phyloP scores from a whole-genome alignment of 2,113 vertebrate genomes.

The Tychaedon coryphoeus region DNA sequence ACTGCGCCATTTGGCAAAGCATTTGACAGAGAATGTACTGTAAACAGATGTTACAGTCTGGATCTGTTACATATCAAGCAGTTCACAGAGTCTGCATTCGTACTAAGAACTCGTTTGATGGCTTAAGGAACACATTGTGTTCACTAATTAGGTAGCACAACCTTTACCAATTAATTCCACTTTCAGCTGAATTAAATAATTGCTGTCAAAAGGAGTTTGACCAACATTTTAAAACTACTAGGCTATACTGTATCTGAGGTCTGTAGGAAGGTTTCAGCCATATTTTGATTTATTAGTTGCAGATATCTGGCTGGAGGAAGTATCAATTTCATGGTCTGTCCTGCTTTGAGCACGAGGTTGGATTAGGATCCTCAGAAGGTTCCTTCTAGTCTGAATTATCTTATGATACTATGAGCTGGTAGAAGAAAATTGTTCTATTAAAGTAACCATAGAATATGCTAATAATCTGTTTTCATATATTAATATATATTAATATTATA shows the following conservation, averaged over 20 bases:
- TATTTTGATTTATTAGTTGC: neutral
- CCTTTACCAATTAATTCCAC: neutral
- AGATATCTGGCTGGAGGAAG: neutral
- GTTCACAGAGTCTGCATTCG: neutral
- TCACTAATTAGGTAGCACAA: neutral
- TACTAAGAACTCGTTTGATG: neutral
- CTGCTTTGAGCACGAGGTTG: neutral
- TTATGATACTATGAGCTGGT: neutral
- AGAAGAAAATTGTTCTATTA: neutral
- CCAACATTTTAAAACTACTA: neutral
- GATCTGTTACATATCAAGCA: neutral
- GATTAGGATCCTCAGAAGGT: neutral
- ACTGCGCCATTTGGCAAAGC: neutral
- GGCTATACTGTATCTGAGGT: accelerated
- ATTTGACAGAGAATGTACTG: neutral
- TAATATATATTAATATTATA: too few species aligned
- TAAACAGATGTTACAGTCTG: neutral
- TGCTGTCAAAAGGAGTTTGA: neutral
- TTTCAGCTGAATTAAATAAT: neutral
- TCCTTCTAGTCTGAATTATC: neutral
- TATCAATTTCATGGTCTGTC: neutral
- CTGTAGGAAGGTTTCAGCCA: neutral
- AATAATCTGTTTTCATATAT: neutral
- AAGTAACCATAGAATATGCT: neutral
- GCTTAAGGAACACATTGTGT: neutral